Conservation (phyloP, 2,888 invertebrate species). For the Charanyca ferruginea region DNA sequence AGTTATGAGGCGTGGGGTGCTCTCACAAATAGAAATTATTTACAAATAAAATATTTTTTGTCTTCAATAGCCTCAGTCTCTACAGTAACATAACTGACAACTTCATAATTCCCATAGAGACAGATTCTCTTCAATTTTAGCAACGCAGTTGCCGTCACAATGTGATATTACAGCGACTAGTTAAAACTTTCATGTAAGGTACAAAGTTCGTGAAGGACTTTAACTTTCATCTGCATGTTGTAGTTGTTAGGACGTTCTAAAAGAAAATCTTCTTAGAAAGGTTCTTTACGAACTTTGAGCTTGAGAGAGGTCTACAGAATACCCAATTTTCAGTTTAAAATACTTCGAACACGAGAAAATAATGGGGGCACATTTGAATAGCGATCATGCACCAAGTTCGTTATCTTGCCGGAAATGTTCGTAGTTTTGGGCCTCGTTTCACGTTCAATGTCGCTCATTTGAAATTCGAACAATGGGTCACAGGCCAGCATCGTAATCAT, state of each 20-base stretch:
- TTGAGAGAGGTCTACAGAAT: constrained; percentile 36
- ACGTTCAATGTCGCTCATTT: constrained; percentile 53
- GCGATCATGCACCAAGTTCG: constrained; percentile 52
- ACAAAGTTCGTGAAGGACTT: constrained; percentile 51
- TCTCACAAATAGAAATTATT: constrained; percentile 71
- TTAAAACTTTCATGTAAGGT: constrained; percentile 58
- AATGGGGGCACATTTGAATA: constrained; percentile 49
- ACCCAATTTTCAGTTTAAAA: constrained; percentile 49
- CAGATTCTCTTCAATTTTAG: constrained; percentile 54
- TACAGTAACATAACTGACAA: constrained; percentile 11
- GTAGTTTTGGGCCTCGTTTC: constrained; percentile 50
- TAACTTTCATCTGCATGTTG: constrained; percentile 56
- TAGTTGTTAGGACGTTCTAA: constrained; percentile 50
- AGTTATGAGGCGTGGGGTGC: constrained; percentile 76
- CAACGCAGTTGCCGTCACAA: constrained; percentile 36
- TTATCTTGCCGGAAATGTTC: constrained; percentile 58
- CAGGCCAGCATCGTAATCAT: constrained; percentile 53
- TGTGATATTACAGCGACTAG: constrained; percentile 50
- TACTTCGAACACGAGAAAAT: constrained; percentile 40
- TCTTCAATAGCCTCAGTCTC: constrained; percentile 21
- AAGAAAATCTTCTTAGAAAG: constrained; percentile 50
- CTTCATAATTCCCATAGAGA: constrained; percentile 26
- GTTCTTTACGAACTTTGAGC: constrained; percentile 37
- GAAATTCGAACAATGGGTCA: constrained; percentile 58
- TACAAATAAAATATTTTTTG: constrained; percentile 69